Conservation (phyloP, 2,113 vertebrate species). For the Mus pahari region DNA sequence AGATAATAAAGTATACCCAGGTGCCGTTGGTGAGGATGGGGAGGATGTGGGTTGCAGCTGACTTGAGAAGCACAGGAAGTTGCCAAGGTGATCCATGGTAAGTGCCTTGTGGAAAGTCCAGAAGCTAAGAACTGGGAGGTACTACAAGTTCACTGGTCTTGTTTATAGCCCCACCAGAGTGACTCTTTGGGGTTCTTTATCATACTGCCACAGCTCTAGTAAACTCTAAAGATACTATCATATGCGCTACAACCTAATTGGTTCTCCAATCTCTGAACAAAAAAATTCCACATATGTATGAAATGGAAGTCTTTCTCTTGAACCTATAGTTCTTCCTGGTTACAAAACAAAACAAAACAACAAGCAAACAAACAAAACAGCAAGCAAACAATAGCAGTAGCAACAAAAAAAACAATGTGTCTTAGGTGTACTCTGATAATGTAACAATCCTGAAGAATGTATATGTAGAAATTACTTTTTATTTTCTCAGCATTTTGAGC, state of each 20-base stretch:
- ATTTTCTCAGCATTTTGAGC: neutral
- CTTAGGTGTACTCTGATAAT: neutral
- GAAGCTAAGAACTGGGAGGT: neutral
- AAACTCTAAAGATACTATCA: accelerated
- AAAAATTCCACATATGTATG: neutral
- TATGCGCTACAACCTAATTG: no score
- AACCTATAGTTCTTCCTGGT: neutral
- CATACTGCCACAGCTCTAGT: neutral
- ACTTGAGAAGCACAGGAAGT: neutral
- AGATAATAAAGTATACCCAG: neutral
- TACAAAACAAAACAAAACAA: neutral
- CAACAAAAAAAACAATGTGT: neutral
- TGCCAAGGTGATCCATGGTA: no score
- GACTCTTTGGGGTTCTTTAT: accelerated
- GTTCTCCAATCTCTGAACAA: neutral
- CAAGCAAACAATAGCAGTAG: no score
- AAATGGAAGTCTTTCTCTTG: neutral
- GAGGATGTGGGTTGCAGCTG: neutral
- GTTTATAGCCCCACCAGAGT: neutral
- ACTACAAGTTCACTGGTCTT: neutral
- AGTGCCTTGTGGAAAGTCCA: neutral
- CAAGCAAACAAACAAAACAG: neutral
- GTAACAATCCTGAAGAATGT: neutral
- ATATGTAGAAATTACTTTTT: neutral
- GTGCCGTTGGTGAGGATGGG: no score